Evolutionary conservation across 2,888 invertebrate species (phyloP).

Genomic region (Hyposoter didymator): DNA sequence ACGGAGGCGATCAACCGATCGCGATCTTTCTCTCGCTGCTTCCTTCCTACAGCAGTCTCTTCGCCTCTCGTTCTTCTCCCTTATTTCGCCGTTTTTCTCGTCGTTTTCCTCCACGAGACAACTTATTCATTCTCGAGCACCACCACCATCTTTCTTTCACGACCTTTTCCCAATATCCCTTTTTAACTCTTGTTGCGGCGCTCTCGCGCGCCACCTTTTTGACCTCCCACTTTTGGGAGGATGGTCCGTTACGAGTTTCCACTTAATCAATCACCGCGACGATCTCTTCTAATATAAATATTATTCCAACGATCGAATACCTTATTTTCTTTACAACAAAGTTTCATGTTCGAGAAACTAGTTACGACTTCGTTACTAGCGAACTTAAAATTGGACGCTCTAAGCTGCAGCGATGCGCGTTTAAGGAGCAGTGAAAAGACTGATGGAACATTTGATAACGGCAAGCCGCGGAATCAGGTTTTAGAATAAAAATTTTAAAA

Average conservation of each 20-base stretch:
- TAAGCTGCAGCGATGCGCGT: too few species aligned
- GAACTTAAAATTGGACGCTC: too few species aligned
- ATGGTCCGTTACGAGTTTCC: slow-evolving; percentile 15
- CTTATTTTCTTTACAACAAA: neutral
- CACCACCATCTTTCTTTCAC: slow-evolving; percentile 28
- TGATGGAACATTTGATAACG: neutral
- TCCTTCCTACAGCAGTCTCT: neutral
- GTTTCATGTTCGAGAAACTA: neutral
- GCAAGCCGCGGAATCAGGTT: neutral
- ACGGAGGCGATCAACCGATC: slow-evolving; percentile 51
- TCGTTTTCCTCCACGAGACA: slow-evolving; percentile 23
- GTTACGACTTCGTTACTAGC: neutral
- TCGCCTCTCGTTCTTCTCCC: neutral
- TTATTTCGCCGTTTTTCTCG: slow-evolving; percentile 8
- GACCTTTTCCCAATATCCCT: slow-evolving; percentile 46
- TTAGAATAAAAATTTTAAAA: neutral
- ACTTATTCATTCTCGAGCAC: slow-evolving; percentile 48
- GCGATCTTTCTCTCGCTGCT: slow-evolving; percentile 28
- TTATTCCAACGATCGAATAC: slow-evolving; percentile 30
- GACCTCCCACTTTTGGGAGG: slow-evolving; percentile 3
- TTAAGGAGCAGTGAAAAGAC: neutral
- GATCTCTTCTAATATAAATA: neutral
- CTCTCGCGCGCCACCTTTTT: slow-evolving; percentile 45
- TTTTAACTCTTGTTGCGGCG: neutral
- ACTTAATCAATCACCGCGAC: neutral